phyloP scores from a whole-genome alignment of 2,888 invertebrate genomes.

The Tinea semifulvella region DNA sequence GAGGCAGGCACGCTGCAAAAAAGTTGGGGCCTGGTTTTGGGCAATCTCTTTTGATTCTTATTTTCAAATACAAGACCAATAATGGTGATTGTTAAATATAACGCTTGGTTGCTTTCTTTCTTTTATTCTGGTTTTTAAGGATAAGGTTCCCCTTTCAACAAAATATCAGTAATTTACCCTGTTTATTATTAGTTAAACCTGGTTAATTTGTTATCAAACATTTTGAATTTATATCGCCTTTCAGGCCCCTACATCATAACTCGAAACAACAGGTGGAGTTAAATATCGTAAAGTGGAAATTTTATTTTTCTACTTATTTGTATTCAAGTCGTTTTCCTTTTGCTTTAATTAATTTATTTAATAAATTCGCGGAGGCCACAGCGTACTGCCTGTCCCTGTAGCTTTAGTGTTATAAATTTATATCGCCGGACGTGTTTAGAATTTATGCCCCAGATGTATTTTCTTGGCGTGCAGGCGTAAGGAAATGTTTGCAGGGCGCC shows the following conservation, averaged over 20 bases:
- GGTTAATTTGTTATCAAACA: too few relatives aligned
- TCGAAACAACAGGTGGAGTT: constrained; percentile 4
- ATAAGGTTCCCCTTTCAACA: too few relatives aligned
- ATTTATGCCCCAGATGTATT: constrained; percentile 51
- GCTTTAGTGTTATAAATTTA: constrained; percentile 57
- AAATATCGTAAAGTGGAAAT: constrained; percentile 7
- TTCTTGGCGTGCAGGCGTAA: constrained; percentile 40
- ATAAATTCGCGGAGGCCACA: constrained; percentile 50
- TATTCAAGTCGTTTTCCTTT: constrained; percentile 45
- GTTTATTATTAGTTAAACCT: too few relatives aligned
- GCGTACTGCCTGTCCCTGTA: constrained; percentile 47
- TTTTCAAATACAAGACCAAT: too few relatives aligned
- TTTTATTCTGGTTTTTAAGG: too few relatives aligned
- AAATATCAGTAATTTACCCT: too few relatives aligned
- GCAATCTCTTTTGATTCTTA: too few relatives aligned
- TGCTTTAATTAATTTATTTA: constrained; percentile 56
- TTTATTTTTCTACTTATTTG: too few relatives aligned
- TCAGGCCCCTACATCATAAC: background rate
- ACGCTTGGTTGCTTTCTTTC: too few relatives aligned
- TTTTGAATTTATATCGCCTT: background rate
- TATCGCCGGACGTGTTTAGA: constrained; percentile 55
- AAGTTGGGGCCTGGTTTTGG: too few relatives aligned
- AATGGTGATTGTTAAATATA: too few relatives aligned
- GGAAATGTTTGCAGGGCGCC: constrained; percentile 25
- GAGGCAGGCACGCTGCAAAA: too few relatives aligned